Conservation (phyloP, 1,140 invertebrate genomes). For the Wasmannia auropunctata region DNA sequence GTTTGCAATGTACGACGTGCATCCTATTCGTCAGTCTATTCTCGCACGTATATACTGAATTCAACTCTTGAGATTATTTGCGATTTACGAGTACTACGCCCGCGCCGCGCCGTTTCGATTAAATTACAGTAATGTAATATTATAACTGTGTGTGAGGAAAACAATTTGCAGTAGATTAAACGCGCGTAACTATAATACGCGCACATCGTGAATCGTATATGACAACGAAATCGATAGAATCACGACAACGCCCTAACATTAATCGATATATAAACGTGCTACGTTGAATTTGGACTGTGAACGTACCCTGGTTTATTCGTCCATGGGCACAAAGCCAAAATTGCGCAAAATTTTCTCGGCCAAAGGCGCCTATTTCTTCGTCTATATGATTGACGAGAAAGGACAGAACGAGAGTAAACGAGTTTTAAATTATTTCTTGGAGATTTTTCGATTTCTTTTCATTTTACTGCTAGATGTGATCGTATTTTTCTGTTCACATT, state of each 20-base stretch:
- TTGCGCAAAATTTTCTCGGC: slow-evolving; percentile 54
- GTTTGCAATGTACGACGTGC: not conserved
- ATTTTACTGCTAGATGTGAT: no score
- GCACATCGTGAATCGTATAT: not conserved
- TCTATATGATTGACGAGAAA: not conserved
- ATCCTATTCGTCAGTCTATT: not conserved
- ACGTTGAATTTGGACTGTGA: slow-evolving; percentile 46
- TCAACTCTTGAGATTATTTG: not conserved
- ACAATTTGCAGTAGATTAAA: not conserved
- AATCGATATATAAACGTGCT: not conserved
- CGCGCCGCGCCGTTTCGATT: not conserved
- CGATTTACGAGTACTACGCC: not conserved
- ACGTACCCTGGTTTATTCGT: slow-evolving; percentile 11
- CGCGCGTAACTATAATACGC: not conserved
- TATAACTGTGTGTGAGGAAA: not conserved
- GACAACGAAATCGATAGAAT: not conserved
- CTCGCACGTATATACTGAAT: not conserved
- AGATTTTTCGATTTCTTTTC: no score
- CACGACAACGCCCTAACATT: slow-evolving; percentile 1
- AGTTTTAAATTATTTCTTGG: not conserved
- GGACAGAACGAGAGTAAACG: not conserved
- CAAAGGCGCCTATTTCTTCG: slow-evolving; percentile 1
- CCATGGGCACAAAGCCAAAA: slow-evolving; percentile 26
- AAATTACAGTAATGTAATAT: not conserved
- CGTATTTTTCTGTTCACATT: no score